Percentiles rank a stretch among this genome's conserved stretches.
Conservation (phyloP, 2,888 invertebrate genomes). For the Thecocarcelia acutangulata region DNA sequence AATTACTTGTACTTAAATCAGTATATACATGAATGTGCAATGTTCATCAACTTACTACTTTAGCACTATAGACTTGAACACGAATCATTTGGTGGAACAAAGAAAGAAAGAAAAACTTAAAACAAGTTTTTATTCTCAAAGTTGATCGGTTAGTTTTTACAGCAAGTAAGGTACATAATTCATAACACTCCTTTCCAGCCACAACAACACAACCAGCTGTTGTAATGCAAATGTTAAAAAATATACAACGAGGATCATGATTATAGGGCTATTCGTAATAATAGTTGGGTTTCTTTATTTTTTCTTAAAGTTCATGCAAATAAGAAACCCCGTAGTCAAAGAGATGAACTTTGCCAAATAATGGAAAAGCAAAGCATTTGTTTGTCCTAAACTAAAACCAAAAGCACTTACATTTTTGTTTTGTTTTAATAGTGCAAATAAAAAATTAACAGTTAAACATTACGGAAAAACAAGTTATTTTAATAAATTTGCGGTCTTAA, state of each 20-base stretch:
- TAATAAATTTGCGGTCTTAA: too few relatives aligned
- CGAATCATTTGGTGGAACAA: conserved; percentile 18
- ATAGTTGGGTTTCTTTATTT: too few relatives aligned
- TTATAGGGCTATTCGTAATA: neutral
- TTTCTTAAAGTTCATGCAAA: too few relatives aligned
- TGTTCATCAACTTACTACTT: conserved; percentile 15
- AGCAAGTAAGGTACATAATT: conserved; percentile 44
- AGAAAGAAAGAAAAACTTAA: neutral
- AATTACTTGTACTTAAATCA: conserved; percentile 50
- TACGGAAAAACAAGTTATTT: too few relatives aligned
- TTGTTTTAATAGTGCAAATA: too few relatives aligned
- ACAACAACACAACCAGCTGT: conserved; percentile 48
- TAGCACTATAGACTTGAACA: neutral
- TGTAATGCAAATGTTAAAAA: conserved; percentile 32
- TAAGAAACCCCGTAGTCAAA: too few relatives aligned
- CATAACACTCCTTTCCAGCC: conserved; percentile 56
- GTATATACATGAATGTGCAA: conserved; percentile 34
- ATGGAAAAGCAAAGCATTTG: too few relatives aligned
- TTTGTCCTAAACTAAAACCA: too few relatives aligned
- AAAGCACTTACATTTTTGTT: too few relatives aligned
- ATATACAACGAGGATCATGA: neutral
- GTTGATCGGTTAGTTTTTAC: conserved; percentile 52
- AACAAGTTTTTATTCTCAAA: conserved; percentile 54
- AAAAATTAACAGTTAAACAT: too few relatives aligned
- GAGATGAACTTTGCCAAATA: too few relatives aligned